Conservation (phyloP, 2,113 vertebrate genomes). For the Calypte anna region DNA sequence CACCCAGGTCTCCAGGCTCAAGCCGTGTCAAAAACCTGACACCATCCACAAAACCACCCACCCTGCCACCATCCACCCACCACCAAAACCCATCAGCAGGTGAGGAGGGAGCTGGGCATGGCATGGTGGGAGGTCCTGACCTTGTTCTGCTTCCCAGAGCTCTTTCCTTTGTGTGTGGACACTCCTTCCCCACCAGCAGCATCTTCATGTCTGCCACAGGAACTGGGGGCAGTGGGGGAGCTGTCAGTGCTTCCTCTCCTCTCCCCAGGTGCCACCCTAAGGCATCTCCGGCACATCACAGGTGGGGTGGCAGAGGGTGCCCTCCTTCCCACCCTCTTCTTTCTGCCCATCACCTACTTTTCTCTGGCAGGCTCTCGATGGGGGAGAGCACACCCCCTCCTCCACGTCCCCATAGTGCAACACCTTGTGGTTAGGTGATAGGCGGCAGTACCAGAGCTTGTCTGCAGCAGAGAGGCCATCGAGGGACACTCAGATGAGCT, state of each 20-base stretch:
- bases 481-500: background rate
- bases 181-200: conserved; percentile 91
- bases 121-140: conserved; percentile 63
- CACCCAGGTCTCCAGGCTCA: background rate
- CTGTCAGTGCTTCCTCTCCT: fast-evolving
- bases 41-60: background rate
- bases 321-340: background rate
- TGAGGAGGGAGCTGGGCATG: background rate
- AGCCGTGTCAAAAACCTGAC: background rate
- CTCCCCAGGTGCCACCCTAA: background rate
- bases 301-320: background rate
- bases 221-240: conserved; percentile 74
- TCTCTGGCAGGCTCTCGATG: conserved; percentile 88
- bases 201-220: conserved; percentile 92
- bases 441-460: conserved; percentile 96
- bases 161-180: conserved; percentile 92
- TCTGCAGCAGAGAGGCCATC: conserved; percentile 71
- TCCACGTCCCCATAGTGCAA: conserved; percentile 94
- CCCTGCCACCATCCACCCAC: background rate
- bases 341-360: conserved; percentile 81
- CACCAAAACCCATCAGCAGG: background rate
- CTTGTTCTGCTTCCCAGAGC: conserved; percentile 94
- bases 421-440: conserved; percentile 96
- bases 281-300: background rate
- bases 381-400: conserved; percentile 80